Conservation (phyloP, 1,140 invertebrate species). For the Hylaeus volcanicus region DNA sequence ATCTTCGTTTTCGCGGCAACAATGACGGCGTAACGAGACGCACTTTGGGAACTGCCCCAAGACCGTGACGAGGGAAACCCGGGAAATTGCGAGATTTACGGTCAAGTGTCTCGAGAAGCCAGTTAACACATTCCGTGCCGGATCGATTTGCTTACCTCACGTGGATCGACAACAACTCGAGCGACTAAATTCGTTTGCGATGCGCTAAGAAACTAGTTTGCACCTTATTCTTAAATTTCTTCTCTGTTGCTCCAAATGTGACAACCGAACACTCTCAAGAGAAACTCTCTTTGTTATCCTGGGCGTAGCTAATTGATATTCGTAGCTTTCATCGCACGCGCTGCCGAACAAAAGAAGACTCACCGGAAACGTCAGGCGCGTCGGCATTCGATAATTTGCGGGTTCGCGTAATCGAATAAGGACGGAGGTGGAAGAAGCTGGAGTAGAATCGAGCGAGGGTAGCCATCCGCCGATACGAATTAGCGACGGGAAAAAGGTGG, state of each 20-base stretch:
- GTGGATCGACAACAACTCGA: too few species aligned
- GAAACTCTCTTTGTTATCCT: neutral
- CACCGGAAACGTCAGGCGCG: neutral
- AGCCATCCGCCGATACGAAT: slow-evolving; percentile 18
- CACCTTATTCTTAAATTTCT: too few species aligned
- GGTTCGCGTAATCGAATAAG: slow-evolving; percentile 21
- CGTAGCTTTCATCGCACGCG: neutral
- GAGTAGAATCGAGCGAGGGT: slow-evolving; percentile 1
- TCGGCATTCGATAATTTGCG: slow-evolving; percentile 19
- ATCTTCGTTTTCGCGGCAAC: slow-evolving; percentile 57
- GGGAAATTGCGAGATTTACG: neutral
- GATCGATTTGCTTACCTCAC: too few species aligned
- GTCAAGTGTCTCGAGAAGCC: neutral
- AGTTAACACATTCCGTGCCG: too few species aligned
- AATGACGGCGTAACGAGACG: slow-evolving; percentile 57
- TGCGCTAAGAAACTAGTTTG: neutral
- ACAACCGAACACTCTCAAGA: too few species aligned
- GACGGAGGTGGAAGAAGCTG: slow-evolving; percentile 4
- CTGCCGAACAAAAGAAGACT: neutral
- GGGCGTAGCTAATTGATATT: slow-evolving; percentile 17
- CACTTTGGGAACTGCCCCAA: too few species aligned
- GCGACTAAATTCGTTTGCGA: neutral
- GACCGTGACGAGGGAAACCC: slow-evolving; percentile 40
- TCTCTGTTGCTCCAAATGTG: too few species aligned
- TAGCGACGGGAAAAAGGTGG: slow-evolving; percentile 37